Base-by-base conservation (phyloP, 1,140 invertebrate genomes). In the Bombus cullumanus region DNA sequence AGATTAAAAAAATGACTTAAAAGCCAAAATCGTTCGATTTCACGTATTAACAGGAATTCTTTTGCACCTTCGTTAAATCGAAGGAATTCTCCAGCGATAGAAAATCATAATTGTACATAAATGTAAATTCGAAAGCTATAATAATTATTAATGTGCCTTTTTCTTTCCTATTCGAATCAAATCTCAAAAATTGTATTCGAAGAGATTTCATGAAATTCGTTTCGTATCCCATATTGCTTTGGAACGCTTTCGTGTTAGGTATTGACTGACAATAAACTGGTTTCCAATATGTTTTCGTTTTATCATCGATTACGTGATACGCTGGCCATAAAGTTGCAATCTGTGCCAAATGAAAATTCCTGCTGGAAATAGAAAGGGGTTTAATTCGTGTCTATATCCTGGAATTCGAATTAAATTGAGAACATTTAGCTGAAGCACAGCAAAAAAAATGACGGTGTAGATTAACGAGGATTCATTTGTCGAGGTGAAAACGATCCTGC, bases 401-500 rank as follows among this genome's bases (percentile, higher is more conserved):
- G 37, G 34, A 57, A 81, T 74, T 66, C 34, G 79, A 81, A 85
- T 85, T 68, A 68, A 85, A 81, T 85, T 39, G 71, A 68, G 84
- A 59, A 81, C 62, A 72, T 85, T 85, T 85, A 62, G 41, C 25
- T 31, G 28, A 41, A 22, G 37, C 37, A 31, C 3, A 5, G 13
- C 13, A 12, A 22, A 43, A 28, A 83, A 87, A 87, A 86, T 74
- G 74, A 57, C 74, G 73, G 43, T 53, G 57, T 78, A 64, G 71
- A 89, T 89, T 84, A 89, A 82, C 88, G 71, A 43, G 80, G 84
- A 89, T 89, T 89, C 79, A 87, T 89, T 89, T 81, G 79, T 81
- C 73, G 34, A 78, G 69, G 18, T 64, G 69, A 81, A 66, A 78
- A 82, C 85, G 64, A 81, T 85, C 59, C 53, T n/a, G 37, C 31